A percentile compares a stretch with the other conserved stretches of the same genome.
These are phyloP conservation scores for Whitmania pigra DNA, from an alignment of 1,140 invertebrate species.

Conservation along the genomic window DNA sequence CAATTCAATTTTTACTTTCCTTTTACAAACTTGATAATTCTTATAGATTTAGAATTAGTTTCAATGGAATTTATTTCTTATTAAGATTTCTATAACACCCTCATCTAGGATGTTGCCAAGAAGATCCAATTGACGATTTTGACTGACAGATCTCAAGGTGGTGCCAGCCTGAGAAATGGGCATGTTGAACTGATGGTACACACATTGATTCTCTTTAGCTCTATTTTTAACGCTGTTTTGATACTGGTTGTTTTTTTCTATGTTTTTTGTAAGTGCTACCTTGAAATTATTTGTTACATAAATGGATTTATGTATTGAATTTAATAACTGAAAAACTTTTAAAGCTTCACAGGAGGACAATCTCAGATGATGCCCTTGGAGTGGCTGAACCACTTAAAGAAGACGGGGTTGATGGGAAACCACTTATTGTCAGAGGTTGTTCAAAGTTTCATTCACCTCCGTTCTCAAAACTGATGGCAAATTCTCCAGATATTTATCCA, in stretches of 20 bases:
- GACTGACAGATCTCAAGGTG: slow-evolving; percentile 76
- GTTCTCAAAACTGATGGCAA: background rate
- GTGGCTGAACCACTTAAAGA: slow-evolving; percentile 86
- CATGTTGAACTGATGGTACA: slow-evolving; percentile 51
- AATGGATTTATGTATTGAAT: no score
- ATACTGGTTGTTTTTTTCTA: no score
- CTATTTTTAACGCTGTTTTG: background rate
- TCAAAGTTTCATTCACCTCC: background rate
- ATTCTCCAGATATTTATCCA: background rate
- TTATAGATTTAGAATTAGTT: background rate
- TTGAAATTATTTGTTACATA: no score
- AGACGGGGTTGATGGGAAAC: slow-evolving; percentile 51
- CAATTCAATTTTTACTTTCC: background rate
- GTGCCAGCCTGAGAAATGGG: slow-evolving; percentile 56
- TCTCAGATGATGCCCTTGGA: slow-evolving; percentile 80
- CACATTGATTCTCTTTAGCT: background rate
- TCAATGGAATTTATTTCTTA: background rate
- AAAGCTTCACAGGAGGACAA: slow-evolving; percentile 64
- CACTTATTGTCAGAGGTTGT: slow-evolving; percentile 64
- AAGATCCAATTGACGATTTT: slow-evolving; percentile 52
- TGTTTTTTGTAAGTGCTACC: no score
- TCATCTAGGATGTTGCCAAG: slow-evolving; percentile 29
- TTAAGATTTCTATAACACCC: background rate
- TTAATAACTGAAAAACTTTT: background rate
- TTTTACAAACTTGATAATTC: background rate